Evolutionary conservation across 1,140 invertebrate genomes (phyloP).

Genomic region (Megalonaias nervosa): DNA sequence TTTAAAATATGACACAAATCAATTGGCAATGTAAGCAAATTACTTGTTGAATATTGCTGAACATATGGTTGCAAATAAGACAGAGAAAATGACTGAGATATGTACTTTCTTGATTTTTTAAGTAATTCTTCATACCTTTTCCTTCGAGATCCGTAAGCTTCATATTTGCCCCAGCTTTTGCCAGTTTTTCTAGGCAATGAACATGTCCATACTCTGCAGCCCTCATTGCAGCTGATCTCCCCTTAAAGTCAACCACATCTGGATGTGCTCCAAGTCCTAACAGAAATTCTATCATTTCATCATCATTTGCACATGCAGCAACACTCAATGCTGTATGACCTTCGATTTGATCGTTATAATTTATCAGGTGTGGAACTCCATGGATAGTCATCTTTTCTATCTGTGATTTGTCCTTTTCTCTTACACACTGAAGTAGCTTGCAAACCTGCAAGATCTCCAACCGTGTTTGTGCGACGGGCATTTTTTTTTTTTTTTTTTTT

Average conservation of each 20-base stretch:
- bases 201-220: constrained; percentile 71
- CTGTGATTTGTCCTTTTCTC: constrained; percentile 64
- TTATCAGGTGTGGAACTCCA: constrained; percentile 70
- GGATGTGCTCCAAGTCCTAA: constrained; percentile 70
- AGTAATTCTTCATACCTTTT: constrained; percentile 60
- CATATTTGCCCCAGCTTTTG: constrained; percentile 68
- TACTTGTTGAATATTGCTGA: too few relatives aligned
- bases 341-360: constrained; percentile 69
- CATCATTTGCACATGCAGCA: constrained; percentile 66
- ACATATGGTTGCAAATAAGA: too few relatives aligned
- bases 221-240: constrained; percentile 68
- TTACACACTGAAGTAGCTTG: constrained; percentile 70
- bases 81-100: too few relatives aligned
- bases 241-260: constrained; percentile 70
- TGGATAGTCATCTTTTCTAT: constrained; percentile 67
- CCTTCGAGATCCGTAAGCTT: constrained; percentile 69
- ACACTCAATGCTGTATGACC: constrained; percentile 68
- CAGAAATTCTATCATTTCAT: constrained; percentile 69
- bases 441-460: constrained; percentile 70
- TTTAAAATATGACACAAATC: too few relatives aligned
- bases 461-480: constrained; percentile 65
- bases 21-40: too few relatives aligned
- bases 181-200: constrained; percentile 66
- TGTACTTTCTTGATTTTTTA: background rate
- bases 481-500: too few relatives aligned